Percentiles rank a stretch among this genome's conserved stretches.
These are phyloP conservation scores for Aspidiotus rigidus DNA, from an alignment of 2,888 invertebrate species.

Conservation along the genomic window DNA sequence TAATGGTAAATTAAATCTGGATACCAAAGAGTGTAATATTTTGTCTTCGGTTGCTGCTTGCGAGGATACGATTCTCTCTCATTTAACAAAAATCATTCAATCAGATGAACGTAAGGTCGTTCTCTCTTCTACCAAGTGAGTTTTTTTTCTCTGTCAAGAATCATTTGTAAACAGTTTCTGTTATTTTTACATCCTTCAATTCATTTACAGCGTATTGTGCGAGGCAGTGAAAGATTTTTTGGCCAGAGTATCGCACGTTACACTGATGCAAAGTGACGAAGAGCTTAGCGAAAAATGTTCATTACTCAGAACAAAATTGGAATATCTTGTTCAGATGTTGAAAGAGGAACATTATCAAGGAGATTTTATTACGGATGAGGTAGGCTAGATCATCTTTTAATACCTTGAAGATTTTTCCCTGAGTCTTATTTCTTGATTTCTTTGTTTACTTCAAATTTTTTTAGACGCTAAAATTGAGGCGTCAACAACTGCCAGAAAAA, in stretches of 20 bases:
- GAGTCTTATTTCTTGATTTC: too few species aligned
- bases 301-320: constrained; percentile 64
- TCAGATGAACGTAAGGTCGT: constrained; percentile 65
- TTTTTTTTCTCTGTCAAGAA: constrained; percentile 22
- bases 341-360: constrained; percentile 43
- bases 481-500: too few species aligned
- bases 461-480: too few species aligned
- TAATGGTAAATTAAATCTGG: constrained; percentile 35
- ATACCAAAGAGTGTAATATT: constrained; percentile 33
- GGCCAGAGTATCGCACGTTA: constrained; percentile 52
- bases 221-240: constrained; percentile 71
- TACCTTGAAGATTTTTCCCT: too few species aligned
- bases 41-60: constrained; percentile 54
- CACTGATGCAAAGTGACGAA: constrained; percentile 51
- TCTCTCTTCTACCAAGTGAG: constrained; percentile 61
- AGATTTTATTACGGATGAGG: not conserved
- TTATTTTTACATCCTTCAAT: constrained; percentile 16
- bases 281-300: constrained; percentile 59
- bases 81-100: constrained; percentile 77
- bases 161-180: not conserved
- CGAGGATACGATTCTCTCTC: constrained; percentile 66
- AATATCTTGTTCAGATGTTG: constrained; percentile 60
- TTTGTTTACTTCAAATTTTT: too few species aligned
- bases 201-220: constrained; percentile 52
- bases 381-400: too few species aligned